A percentile compares a stretch with the other conserved stretches of the same genome.
Conservation (phyloP, 2,888 invertebrate species). For the Mimas tiliae region DNA sequence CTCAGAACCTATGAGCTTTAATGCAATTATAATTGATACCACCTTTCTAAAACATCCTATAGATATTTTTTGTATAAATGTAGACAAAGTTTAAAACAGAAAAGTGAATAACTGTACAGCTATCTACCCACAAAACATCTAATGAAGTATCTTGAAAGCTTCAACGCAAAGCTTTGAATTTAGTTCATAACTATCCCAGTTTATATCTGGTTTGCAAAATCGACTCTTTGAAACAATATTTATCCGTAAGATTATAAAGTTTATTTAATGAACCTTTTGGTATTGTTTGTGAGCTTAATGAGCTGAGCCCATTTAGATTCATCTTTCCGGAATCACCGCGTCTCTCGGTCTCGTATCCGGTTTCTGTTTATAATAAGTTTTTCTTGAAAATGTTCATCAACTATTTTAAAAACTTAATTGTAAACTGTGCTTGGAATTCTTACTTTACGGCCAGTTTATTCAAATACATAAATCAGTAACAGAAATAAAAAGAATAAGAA, state of each 20-base stretch:
- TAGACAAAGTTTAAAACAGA: too few species aligned
- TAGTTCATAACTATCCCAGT: too few species aligned
- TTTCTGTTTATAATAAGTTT: slow-evolving; percentile 51
- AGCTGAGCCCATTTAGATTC: slow-evolving; percentile 46
- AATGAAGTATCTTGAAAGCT: too few species aligned
- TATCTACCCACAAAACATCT: too few species aligned
- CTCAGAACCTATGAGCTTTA: too few species aligned
- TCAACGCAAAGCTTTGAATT: neutral
- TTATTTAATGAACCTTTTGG: slow-evolving; percentile 2
- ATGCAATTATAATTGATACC: too few species aligned
- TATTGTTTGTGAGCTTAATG: slow-evolving; percentile 50
- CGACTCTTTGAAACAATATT: neutral
- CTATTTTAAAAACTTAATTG: slow-evolving; percentile 28
- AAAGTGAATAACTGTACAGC: too few species aligned
- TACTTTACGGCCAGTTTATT: neutral
- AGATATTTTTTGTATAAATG: too few species aligned
- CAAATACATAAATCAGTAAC: neutral
- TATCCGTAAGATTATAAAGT: neutral
- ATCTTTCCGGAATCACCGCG: slow-evolving; percentile 47
- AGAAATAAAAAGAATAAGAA: neutral
- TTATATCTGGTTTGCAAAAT: neutral
- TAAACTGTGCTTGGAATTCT: slow-evolving; percentile 1
- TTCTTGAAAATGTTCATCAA: slow-evolving; percentile 46
- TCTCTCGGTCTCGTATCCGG: slow-evolving; percentile 53
- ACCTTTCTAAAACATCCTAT: too few species aligned